A percentile compares a stretch with the other conserved stretches of the same genome.
Conservation (phyloP, 2,113 vertebrate genomes). For the Phodopus roborovskii region DNA sequence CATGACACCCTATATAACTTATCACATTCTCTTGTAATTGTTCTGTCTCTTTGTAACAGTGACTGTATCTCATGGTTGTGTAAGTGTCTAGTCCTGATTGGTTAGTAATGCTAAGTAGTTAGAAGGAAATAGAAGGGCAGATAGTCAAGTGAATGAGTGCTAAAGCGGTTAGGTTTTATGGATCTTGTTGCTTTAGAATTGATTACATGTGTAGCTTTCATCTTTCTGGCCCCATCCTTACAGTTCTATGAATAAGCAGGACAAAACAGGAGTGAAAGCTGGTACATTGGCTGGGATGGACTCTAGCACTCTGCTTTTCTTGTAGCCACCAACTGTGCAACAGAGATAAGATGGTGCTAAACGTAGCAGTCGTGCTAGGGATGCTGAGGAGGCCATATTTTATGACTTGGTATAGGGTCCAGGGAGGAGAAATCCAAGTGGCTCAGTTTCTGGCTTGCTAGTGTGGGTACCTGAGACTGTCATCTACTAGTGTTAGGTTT, state of each 20-base stretch:
- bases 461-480: background rate
- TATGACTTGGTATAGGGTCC: background rate
- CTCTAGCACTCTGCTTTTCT: background rate
- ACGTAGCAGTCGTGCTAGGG: background rate
- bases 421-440: background rate
- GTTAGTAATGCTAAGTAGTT: background rate
- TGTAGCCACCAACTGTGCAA: background rate
- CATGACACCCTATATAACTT: too few relatives aligned
- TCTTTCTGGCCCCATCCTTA: background rate
- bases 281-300: background rate
- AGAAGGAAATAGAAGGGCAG: slow-evolving; percentile 3
- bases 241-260: background rate
- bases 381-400: background rate
- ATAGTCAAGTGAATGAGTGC: background rate
- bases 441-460: background rate
- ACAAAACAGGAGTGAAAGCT: background rate
- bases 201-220: background rate
- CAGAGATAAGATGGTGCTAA: background rate
- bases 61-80: background rate
- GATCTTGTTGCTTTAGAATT: slow-evolving; percentile 13
- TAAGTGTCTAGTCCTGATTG: background rate
- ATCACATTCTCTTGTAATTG: background rate
- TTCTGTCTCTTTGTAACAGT: background rate
- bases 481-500: background rate
- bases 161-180: background rate